Evolutionary conservation across 92 coral and sea anemone species (phyloP).

Genomic region (Epizoanthus scotinus): DNA sequence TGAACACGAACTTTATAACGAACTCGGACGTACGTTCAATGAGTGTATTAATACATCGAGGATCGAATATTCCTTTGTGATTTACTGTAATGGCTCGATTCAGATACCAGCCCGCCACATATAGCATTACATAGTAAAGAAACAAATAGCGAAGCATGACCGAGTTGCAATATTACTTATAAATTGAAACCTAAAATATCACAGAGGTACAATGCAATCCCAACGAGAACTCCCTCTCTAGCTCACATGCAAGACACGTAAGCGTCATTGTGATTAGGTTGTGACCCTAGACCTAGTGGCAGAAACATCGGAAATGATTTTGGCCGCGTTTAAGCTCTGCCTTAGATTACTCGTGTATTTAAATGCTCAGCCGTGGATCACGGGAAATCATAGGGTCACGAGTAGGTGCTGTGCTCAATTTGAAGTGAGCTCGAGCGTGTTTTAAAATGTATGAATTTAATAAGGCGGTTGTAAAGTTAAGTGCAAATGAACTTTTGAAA

Average conservation of each 20-base stretch:
- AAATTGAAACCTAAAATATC: background rate
- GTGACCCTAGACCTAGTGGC: too few relatives aligned
- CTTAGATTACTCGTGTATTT: background rate
- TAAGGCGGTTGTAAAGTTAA: background rate
- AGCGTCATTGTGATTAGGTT: background rate
- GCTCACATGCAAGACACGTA: background rate
- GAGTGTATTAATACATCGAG: background rate
- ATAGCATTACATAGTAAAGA: background rate
- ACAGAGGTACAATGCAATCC: background rate
- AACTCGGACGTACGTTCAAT: background rate
- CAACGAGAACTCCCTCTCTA: too few relatives aligned
- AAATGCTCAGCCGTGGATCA: background rate
- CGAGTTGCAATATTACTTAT: background rate
- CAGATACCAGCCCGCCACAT: background rate
- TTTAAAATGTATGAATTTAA: background rate
- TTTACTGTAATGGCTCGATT: background rate
- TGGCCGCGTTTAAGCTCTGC: background rate
- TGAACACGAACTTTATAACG: slow-evolving; percentile 4
- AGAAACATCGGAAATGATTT: slow-evolving; percentile 28
- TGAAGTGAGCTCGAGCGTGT: background rate
- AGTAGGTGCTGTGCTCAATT: background rate
- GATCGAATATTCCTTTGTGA: slow-evolving; percentile 9
- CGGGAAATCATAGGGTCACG: background rate
- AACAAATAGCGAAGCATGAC: background rate
- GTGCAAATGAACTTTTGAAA: slow-evolving; percentile 1